phyloP scores from a whole-genome alignment of 2,888 invertebrate genomes.

The Ecdyonurus torrentis region DNA sequence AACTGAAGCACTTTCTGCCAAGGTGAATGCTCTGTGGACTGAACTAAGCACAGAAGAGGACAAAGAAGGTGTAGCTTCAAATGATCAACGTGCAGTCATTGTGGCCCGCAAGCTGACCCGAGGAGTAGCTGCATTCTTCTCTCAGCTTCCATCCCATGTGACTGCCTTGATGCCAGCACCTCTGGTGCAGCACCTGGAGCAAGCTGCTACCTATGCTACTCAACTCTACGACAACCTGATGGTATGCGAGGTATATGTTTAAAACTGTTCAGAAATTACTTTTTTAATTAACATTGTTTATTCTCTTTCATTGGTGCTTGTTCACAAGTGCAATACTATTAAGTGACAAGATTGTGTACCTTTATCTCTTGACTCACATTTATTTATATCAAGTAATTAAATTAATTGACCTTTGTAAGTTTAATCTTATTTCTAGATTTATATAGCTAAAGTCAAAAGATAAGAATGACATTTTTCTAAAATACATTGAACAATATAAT shows the following conservation, averaged over 20 bases:
- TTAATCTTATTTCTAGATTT: too few relatives aligned
- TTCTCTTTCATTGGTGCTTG: too few relatives aligned
- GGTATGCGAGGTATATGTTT: background rate
- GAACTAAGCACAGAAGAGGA: background rate
- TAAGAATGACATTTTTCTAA: too few relatives aligned
- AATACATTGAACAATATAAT: too few relatives aligned
- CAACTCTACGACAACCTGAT: background rate
- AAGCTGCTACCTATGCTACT: background rate
- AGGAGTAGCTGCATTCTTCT: background rate
- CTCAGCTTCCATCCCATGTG: background rate
- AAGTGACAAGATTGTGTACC: too few relatives aligned
- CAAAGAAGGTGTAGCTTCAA: background rate
- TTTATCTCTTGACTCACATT: too few relatives aligned
- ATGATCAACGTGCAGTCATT: background rate
- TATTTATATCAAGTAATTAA: too few relatives aligned
- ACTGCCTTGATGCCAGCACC: background rate
- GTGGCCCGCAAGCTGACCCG: background rate
- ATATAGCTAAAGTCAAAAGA: too few relatives aligned
- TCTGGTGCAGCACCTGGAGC: background rate
- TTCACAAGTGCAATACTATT: too few relatives aligned
- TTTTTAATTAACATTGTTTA: too few relatives aligned
- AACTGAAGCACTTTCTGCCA: background rate
- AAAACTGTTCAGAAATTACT: too few relatives aligned
- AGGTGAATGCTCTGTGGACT: slow-evolving; percentile 1
- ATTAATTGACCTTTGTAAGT: too few relatives aligned